Percentiles rank a stretch among this genome's conserved stretches.
phyloP scores from a whole-genome alignment of 1,140 invertebrate genomes.

The Piezodorus guildinii region DNA sequence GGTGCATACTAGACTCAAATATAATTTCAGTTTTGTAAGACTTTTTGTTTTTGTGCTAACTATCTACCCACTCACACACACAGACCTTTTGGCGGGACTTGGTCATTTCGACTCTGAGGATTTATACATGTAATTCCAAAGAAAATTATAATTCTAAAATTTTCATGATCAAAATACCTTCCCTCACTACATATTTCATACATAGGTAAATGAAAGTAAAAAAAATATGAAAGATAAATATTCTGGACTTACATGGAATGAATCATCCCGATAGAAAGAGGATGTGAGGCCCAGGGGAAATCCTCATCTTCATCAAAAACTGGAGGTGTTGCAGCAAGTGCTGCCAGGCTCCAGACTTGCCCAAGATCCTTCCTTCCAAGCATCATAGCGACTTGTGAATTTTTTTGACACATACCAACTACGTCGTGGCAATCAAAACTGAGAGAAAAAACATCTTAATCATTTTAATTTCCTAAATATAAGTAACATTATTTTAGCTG shows the following conservation, averaged over 20 bases:
- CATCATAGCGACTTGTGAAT: conserved; percentile 59
- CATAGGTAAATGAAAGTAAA: too few species aligned
- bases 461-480: not conserved
- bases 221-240: not conserved
- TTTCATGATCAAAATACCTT: too few species aligned
- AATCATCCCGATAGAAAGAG: conserved; percentile 73
- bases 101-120: too few species aligned
- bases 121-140: too few species aligned
- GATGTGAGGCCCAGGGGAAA: conserved; percentile 63
- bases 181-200: too few species aligned
- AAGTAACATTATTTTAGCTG: conserved; percentile 9
- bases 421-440: conserved; percentile 47
- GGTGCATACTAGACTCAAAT: too few species aligned
- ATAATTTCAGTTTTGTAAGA: too few species aligned
- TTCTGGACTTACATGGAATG: conserved; percentile 60
- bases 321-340: conserved; percentile 49
- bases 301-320: conserved; percentile 44
- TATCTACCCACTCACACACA: too few species aligned
- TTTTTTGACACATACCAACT: conserved; percentile 61
- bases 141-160: too few species aligned
- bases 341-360: conserved; percentile 73
- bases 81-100: too few species aligned
- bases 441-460: conserved; percentile 25
- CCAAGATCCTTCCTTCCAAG: conserved; percentile 68
- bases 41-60: too few species aligned